Conservation (phyloP, 37 sponge, comb jelly and placozoan genomes). For the Oopsacas minuta region DNA sequence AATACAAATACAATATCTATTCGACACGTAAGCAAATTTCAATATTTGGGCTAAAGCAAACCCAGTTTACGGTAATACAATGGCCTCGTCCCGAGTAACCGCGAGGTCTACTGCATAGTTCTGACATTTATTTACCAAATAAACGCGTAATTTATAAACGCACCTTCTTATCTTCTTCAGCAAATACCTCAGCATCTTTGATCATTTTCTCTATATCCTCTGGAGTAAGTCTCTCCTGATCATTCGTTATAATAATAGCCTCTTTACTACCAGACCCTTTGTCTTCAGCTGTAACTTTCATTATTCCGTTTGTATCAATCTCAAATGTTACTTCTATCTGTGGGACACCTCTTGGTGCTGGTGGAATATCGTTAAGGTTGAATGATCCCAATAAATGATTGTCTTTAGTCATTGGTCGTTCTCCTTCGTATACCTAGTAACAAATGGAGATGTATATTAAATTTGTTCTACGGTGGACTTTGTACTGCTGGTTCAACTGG, state of each 20-base stretch:
- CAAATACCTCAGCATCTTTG: conserved; percentile 89
- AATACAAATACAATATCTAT: too few species aligned
- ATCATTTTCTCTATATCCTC: conserved; percentile 97
- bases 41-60: too few species aligned
- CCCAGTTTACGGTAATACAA: too few species aligned
- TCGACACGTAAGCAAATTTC: too few species aligned
- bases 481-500: too few species aligned
- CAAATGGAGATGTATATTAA: too few species aligned
- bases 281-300: conserved; percentile 91
- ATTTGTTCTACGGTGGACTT: too few species aligned
- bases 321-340: conserved; percentile 99
- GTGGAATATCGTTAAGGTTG: conserved; percentile 91
- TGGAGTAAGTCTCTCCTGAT: conserved; percentile 83
- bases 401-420: conserved; percentile 95
- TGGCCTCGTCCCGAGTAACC: too few species aligned
- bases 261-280: conserved; percentile 91
- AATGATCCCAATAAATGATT: conserved; percentile 93
- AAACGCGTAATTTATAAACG: too few species aligned
- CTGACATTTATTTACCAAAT: too few species aligned
- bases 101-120: too few species aligned
- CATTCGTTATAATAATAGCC: conserved; percentile 91
- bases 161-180: conserved; percentile 93
- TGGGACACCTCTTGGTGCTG: conserved; percentile 95
- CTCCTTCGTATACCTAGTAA: conserved; percentile 93
- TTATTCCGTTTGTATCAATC: conserved; percentile 95